phyloP scores from a whole-genome alignment of 2,888 invertebrate species.

The Lasioglossum zephyrum region DNA sequence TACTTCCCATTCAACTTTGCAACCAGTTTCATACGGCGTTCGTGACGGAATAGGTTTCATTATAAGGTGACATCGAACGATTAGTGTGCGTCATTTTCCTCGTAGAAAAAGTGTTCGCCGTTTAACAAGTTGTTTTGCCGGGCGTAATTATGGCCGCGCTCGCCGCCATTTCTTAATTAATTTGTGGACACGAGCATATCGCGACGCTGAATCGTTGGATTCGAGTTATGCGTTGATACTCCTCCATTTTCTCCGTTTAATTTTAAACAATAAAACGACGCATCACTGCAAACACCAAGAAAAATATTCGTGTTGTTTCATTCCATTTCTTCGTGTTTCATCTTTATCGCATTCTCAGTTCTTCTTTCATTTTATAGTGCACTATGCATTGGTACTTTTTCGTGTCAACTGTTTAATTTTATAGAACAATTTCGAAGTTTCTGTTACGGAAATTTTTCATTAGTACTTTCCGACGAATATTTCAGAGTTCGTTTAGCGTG shows the following conservation, averaged over 20 bases:
- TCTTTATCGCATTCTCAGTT: too few species aligned
- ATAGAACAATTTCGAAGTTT: neutral
- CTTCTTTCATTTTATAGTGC: too few species aligned
- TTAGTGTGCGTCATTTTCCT: conserved; percentile 30
- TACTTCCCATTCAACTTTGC: conserved; percentile 67
- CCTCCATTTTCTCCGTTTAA: neutral
- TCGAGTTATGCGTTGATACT: neutral
- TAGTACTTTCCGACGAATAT: too few species aligned
- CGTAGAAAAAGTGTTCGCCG: neutral
- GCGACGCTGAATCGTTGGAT: neutral
- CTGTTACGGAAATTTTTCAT: too few species aligned
- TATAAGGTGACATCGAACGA: conserved; percentile 55
- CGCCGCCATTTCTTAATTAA: neutral
- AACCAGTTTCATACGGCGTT: conserved; percentile 55
- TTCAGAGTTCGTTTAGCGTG: too few species aligned
- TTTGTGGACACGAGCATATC: neutral
- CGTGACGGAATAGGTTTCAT: conserved; percentile 54
- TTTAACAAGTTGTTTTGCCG: neutral
- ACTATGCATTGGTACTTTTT: too few species aligned
- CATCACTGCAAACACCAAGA: neutral
- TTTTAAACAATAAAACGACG: neutral
- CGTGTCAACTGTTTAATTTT: neutral
- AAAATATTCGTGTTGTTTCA: neutral
- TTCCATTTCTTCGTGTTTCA: too few species aligned
- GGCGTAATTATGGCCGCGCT: conserved; percentile 7